phyloP scores from a whole-genome alignment of 37 sponge, comb jelly and placozoan species.

The Halichondria panicea region DNA sequence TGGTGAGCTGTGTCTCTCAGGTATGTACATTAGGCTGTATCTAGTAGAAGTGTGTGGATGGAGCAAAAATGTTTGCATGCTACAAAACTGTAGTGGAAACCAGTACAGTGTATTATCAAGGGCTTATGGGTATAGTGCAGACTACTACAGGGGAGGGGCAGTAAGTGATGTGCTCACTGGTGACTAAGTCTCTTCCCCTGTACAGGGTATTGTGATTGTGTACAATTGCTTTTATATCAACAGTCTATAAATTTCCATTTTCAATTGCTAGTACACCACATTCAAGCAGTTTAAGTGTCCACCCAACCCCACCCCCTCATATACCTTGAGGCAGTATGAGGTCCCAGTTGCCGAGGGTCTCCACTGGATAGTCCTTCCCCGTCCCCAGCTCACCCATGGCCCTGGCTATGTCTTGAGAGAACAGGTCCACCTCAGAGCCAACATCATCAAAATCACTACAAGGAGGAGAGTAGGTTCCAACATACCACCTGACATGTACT shows the following conservation, averaged over 20 bases:
- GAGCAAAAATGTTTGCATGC: too few species aligned
- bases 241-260: too few species aligned
- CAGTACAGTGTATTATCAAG: too few species aligned
- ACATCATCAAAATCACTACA: neutral
- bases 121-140: too few species aligned
- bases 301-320: neutral
- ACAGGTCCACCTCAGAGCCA: slow-evolving; percentile 11
- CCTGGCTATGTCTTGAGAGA: slow-evolving; percentile 44
- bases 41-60: too few species aligned
- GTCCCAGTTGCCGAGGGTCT: slow-evolving; percentile 8
- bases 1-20: too few species aligned
- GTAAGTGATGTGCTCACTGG: neutral
- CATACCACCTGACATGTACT: too few species aligned
- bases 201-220: neutral
- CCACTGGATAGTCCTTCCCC: slow-evolving; percentile 24
- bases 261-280: too few species aligned
- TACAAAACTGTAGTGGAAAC: too few species aligned
- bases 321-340: neutral
- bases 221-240: too few species aligned
- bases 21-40: too few species aligned
- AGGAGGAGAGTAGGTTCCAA: too few species aligned
- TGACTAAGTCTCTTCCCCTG: neutral
- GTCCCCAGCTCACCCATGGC: slow-evolving; percentile 41
- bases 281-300: neutral
- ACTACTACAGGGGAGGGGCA: slow-evolving; percentile 1